Percentiles rank a stretch among this genome's conserved stretches.
phyloP scores from a whole-genome alignment of 1,140 invertebrate genomes.

The Sminthurides bifidus region DNA sequence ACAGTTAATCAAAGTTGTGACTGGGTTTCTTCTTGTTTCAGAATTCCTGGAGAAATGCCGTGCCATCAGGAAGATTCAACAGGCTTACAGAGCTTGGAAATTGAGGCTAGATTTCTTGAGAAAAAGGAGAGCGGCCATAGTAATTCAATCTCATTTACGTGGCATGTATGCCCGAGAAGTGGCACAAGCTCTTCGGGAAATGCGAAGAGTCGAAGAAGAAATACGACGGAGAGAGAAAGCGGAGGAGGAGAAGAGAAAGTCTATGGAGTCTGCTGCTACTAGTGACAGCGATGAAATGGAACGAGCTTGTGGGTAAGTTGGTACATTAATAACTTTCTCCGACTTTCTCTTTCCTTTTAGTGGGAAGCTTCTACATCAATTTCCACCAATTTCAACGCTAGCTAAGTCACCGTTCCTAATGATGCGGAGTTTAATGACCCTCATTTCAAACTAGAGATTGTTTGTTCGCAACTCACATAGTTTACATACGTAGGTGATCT shows the following conservation, averaged over 20 bases:
- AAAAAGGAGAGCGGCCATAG: conserved; percentile 68
- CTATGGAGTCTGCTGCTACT: conserved; percentile 23
- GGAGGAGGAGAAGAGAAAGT: conserved; percentile 51
- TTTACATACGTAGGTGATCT: no score
- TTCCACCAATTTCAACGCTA: no score
- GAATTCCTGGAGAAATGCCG: not conserved
- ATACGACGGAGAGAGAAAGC: conserved; percentile 63
- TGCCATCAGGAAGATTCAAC: conserved; percentile 68
- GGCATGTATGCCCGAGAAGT: conserved; percentile 82
- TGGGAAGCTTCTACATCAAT: no score
- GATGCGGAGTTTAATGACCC: no score
- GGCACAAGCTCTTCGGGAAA: conserved; percentile 70
- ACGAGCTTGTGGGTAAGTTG: not conserved
- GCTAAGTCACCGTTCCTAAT: no score
- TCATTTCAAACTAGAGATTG: no score
- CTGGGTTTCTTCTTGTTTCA: not conserved
- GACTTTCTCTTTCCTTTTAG: no score
- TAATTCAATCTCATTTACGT: conserved; percentile 76
- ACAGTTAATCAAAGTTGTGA: no score
- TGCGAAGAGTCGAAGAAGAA: conserved; percentile 83
- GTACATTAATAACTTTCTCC: no score
- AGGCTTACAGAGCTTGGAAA: conserved; percentile 76
- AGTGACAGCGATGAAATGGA: conserved; percentile 11
- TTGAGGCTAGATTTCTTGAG: conserved; percentile 67
- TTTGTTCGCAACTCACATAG: no score